Evolutionary conservation across 2,797 vertebrate genomes (phyloP).

Genomic region (Benthosema pterotum): DNA sequence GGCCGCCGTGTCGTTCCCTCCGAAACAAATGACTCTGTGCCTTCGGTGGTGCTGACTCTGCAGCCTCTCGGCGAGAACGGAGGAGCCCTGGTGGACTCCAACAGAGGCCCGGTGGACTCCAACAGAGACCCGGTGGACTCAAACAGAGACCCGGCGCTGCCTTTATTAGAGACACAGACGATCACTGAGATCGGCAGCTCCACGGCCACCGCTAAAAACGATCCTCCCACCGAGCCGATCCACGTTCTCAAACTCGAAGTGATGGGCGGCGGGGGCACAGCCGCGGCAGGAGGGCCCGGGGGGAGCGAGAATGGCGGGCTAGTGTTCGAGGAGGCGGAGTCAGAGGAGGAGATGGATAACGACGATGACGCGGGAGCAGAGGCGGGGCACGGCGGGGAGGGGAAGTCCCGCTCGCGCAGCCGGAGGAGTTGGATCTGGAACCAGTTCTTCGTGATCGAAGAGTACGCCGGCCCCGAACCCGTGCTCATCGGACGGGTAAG

Average conservation of each 20-base stretch:
- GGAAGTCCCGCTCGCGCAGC: slow-evolving; percentile 79
- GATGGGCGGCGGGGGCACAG: slow-evolving; percentile 57
- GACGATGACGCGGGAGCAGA: slow-evolving; percentile 49
- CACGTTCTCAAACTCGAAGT: slow-evolving; percentile 78
- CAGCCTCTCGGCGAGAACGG: slow-evolving; percentile 65
- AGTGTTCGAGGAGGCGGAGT: slow-evolving; percentile 78
- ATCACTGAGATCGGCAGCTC: slow-evolving; percentile 46
- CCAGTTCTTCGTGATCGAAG: slow-evolving; percentile 95
- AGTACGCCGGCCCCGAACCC: slow-evolving; percentile 91
- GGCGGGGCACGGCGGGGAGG: slow-evolving; percentile 41
- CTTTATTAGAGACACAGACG: slow-evolving; percentile 68
- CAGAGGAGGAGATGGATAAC: slow-evolving; percentile 36
- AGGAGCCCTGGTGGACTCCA: slow-evolving; percentile 67
- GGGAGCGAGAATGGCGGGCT: slow-evolving; percentile 74
- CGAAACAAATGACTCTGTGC: slow-evolving; percentile 64
- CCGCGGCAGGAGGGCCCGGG: slow-evolving; percentile 55
- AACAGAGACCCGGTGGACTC: slow-evolving; percentile 69
- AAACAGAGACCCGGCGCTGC: slow-evolving; percentile 69
- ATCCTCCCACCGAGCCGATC: slow-evolving; percentile 54
- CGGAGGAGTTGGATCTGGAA: slow-evolving; percentile 96
- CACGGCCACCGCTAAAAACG: slow-evolving; percentile 64
- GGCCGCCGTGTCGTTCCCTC: slow-evolving; percentile 45
- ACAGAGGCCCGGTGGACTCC: slow-evolving; percentile 62
- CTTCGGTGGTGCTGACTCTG: slow-evolving; percentile 63
- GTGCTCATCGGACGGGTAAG: slow-evolving; percentile 93